Evolutionary conservation across 2,113 vertebrate species (phyloP), one percentile per base, ranked within the genome.

Genomic region (Amblyopsis rosae): DNA sequence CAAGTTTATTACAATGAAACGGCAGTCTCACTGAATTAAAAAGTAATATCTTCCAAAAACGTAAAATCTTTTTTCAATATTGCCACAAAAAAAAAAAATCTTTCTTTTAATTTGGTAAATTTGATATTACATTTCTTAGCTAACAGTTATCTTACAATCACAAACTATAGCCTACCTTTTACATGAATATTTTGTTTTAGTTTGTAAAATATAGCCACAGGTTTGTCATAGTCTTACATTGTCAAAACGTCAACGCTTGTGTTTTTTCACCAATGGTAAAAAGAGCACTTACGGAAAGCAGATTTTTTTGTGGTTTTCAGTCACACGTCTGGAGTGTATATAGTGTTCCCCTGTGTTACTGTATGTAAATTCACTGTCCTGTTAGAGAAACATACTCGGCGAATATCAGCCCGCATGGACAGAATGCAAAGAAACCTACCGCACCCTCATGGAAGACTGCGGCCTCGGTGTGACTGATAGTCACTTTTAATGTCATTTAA

Each of bases 401-500:
- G 72, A 78, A 83, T 72, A 74, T 79, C 77, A 72, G 63, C 73
- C 70, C 71, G 71, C 73, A 83, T 5, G 19, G 15, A 10, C 58
- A n/a, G 58, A 76, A 59, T 3, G 9, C 17, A 65, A 60, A 72
- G 65, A 67, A 65, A 61, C 10, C 12, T 65, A 49, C 32, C 51
- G 64, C 75, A 79, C 78, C 72, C 70, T 49, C 70, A 62, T 33
- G 61, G 59, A 75, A 80, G 75, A 82, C 80, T 81, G 82, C 80
- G 71, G 75, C 67, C 67, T 62, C 58, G 83, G 63, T 85, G 79
- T 86, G 82, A 86, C 62, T 87, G 80, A 87, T 70, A 59, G 85
- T 91, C 82, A 86, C 80, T 85, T 84, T 80, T 73, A 74, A 89
- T 88, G 88, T 75, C 7, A 50, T 72, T 66, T 73, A 53, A 72